Evolutionary conservation across 2,797 vertebrate genomes (phyloP), one percentile per base, ranked within the genome.

Genomic region (Silurus lanzhouensis): DNA sequence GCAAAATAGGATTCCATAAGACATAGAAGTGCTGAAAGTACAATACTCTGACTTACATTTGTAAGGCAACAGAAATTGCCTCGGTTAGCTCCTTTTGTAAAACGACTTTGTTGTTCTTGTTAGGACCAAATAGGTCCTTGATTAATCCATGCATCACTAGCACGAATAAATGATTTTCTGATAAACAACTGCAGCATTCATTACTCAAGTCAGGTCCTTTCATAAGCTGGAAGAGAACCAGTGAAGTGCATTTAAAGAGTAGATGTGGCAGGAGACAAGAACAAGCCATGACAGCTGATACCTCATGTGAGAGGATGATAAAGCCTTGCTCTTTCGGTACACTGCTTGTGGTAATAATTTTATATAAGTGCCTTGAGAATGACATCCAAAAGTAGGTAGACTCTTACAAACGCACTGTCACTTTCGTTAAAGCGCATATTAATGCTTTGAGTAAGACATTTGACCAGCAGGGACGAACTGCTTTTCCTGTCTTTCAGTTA

Each of bases 201-300:
- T 89, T 72, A 86, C 81, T 89, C 13, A 85, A 72, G 48, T 83
- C 63, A 22, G 81, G 76, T 77, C 84, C 75, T 83, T 57, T 83
- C 83, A 75, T 71, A 85, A 52, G 76, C 85, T 74, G 6, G 44
- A 81, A 81, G 63, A 83, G 64, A 85, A 77, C 84, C 71, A 55
- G 31, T 5, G 17, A 44, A 20, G 44, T 27, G 80, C 75, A 19
- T 25, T 76, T 55, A 76, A 66, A 76, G 58, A 71, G 72, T 64
- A 31, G n/a, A 82, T 66, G 77, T 84, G 25, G 66, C 68, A 70
- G 57, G 63, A 77, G 67, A 70, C 48, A 12, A 72, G 15, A 86
- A 87, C 81, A 70, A n/a, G 61, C 82, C 31, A 68, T 84, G 88
- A 84, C 86, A 86, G 82, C 68, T 27, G 19, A 63, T 55, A 67